Evolutionary conservation across 2,113 vertebrate species (phyloP).

Genomic region (Lepus europaeus): DNA sequence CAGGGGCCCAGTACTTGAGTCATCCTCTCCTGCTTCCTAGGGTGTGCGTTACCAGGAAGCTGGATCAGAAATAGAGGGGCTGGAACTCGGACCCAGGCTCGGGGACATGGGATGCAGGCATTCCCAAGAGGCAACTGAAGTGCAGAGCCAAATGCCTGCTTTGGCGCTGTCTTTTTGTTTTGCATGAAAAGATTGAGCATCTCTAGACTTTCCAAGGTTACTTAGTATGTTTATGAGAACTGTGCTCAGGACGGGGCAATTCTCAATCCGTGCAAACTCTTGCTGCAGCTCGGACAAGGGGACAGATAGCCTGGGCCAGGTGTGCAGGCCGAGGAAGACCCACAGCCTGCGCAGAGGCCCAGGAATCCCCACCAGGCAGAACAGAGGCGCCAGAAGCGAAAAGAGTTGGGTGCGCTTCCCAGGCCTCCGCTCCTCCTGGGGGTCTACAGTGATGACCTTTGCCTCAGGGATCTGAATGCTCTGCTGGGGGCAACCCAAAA

Average conservation of each 20-base stretch:
- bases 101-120: no score
- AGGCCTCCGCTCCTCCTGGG: conserved; percentile 66
- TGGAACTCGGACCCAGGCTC: no score
- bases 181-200: conserved; percentile 17
- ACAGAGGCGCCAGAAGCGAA: background rate
- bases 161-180: background rate
- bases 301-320: background rate
- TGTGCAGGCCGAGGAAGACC: background rate
- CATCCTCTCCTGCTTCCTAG: no score
- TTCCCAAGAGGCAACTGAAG: no score
- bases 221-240: background rate
- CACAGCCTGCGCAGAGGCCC: background rate
- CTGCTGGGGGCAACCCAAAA: conserved; percentile 64
- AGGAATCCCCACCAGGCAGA: conserved; percentile 26
- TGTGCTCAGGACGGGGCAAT: background rate
- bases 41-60: no score
- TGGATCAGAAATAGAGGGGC: no score
- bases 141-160: no score
- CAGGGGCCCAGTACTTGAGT: no score
- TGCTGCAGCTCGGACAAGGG: background rate
- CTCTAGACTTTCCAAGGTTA: background rate
- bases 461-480: conserved; percentile 54
- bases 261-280: background rate
- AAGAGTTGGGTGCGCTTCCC: conserved; percentile 34
- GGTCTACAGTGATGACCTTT: background rate